Percentiles rank a stretch among this genome's conserved stretches.
phyloP scores from a whole-genome alignment of 2,113 vertebrate species.

The Numenius arquata region DNA sequence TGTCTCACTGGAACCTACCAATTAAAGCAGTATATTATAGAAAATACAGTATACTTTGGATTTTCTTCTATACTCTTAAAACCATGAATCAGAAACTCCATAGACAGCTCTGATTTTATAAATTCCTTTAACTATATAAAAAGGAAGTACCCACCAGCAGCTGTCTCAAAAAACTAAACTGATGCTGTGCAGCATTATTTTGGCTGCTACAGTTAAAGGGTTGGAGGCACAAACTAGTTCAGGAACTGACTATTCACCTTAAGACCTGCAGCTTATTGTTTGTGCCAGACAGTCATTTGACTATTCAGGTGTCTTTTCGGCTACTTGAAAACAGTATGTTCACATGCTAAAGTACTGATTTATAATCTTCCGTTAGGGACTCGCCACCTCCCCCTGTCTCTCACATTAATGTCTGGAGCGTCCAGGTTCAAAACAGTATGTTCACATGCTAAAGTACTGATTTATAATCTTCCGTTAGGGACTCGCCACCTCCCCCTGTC shows the following conservation, averaged over 20 bases:
- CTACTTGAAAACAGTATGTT: background rate
- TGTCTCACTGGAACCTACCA: background rate
- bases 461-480: background rate
- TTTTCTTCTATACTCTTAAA: background rate
- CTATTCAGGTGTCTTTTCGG: background rate
- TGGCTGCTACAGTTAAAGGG: background rate
- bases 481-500: background rate
- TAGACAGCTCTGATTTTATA: background rate
- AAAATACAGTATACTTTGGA: background rate
- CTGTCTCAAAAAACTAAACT: background rate
- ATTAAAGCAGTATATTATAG: background rate
- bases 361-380: background rate
- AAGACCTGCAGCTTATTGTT: background rate
- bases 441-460: background rate
- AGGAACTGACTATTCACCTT: background rate
- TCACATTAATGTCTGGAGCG: background rate
- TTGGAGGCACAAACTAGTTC: background rate
- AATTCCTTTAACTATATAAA: background rate
- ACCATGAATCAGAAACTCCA: background rate
- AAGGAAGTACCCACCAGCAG: background rate
- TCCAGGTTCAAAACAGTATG: background rate
- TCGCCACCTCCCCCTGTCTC: background rate
- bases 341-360: background rate
- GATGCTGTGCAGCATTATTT: background rate
- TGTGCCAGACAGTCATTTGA: background rate